Evolutionary conservation across 2,888 invertebrate species (phyloP), one percentile per base, ranked within the genome.

Genomic region (Cheilosia scutellata): DNA sequence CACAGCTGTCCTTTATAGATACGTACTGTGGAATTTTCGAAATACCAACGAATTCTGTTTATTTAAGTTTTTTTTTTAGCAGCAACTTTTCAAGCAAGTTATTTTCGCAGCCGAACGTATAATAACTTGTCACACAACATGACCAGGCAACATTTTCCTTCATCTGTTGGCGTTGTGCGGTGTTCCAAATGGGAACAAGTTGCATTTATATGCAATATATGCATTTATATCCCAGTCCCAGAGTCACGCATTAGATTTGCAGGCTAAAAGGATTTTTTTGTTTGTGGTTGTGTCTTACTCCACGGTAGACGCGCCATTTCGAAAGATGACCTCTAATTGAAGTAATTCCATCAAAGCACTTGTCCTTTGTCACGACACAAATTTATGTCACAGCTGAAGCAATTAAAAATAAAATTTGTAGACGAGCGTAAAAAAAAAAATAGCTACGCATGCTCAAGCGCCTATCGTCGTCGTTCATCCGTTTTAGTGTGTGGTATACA

Each of bases 71-170:
- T 55, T 42, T 42, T n/a, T 49, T 25, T 51, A 82, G 11, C 70
- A 70, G 63, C 83, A 83, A 83, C 78, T 76, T 65, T 31, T 74
- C 74, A 78, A 83, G 83, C 83, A 25, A 83, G 78, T 83, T 83
- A 78, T 83, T 66, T 82, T 72, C 71, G 71, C 71, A n/a, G 60
- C 51, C 27, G 9, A 27, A 13, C 72, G 53, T 51, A 51, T 84
- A 72, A 82, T 86, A 86, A 86, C 86, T 86, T 86, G 86, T 82
- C 86, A 82, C 76, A 86, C 86, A 86, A 82, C 86, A 76, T 86
- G 58, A 77, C 57, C 82, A 57, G 44, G 86, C 86, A 72, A 58
- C 83, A 79, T 83, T 83, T 83, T 83, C 72, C 79, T 79, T 83
- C 68, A 83, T 83, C 60, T 74, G 72, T 80, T 62, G 20, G 33